A percentile compares a stretch with the other conserved stretches of the same genome.
phyloP scores from a whole-genome alignment of 2,888 invertebrate species.

The Papilio protenor region DNA sequence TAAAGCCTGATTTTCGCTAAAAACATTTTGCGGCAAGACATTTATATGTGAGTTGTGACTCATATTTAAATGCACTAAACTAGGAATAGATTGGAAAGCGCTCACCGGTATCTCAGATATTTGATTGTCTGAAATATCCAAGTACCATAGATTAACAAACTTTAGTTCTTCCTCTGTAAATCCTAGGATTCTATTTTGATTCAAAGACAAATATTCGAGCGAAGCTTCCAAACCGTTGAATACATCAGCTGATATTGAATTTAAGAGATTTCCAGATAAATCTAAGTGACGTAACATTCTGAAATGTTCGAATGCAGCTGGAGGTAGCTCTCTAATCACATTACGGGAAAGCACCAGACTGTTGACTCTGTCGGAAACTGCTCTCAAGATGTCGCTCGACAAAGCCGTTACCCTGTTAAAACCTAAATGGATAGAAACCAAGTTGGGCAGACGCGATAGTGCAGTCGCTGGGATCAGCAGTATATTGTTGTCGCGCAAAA shows the following conservation, averaged over 20 bases:
- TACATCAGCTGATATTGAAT: slow-evolving; percentile 88
- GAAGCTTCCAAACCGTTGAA: slow-evolving; percentile 91
- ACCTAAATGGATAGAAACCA: slow-evolving; percentile 90
- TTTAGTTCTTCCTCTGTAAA: slow-evolving; percentile 87
- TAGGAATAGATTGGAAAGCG: slow-evolving; percentile 87
- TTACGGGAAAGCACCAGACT: slow-evolving; percentile 91
- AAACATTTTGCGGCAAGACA: slow-evolving; percentile 86
- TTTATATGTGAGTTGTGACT: slow-evolving; percentile 89
- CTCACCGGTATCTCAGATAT: slow-evolving; percentile 88
- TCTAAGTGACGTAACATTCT: slow-evolving; percentile 89
- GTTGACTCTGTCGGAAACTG: slow-evolving; percentile 89
- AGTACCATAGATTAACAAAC: slow-evolving; percentile 85
- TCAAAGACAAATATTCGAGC: slow-evolving; percentile 88
- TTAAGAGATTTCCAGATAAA: slow-evolving; percentile 91
- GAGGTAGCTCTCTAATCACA: slow-evolving; percentile 93
- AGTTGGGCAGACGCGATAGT: slow-evolving; percentile 89
- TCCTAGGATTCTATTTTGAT: slow-evolving; percentile 89
- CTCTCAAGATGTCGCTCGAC: slow-evolving; percentile 90
- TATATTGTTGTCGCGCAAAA: slow-evolving; percentile 94
- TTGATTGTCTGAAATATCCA: slow-evolving; percentile 92
- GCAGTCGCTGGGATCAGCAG: slow-evolving; percentile 93
- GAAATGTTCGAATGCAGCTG: slow-evolving; percentile 91
- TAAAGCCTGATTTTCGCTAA: slow-evolving; percentile 88
- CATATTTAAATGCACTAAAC: slow-evolving; percentile 89
- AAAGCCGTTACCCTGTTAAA: slow-evolving; percentile 94